Evolutionary conservation across 2,888 invertebrate genomes (phyloP), one percentile per base, ranked within the genome.

Genomic region (Osmoderma eremita): DNA sequence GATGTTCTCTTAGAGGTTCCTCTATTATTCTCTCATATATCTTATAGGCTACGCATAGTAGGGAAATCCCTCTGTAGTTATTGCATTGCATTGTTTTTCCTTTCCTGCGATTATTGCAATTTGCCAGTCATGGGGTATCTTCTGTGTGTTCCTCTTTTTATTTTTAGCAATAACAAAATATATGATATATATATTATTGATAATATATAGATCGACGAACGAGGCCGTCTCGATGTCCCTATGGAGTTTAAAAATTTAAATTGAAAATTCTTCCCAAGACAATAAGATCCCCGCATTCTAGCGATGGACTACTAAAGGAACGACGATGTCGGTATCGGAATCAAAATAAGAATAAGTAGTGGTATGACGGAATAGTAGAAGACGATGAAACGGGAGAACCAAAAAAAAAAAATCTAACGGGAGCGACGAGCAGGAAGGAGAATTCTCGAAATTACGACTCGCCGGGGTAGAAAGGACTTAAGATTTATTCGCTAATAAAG

Each of bases 401-500:
- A 39, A 51, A 64, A 51, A 61, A 62, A 65, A 65, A 54, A 61
- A 12, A 51, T 39, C 51, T 38, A 45, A 62, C 30, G 30, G 58
- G 13, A 22, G 58, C 13, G 18, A 30, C 30, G 30, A 30, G 10
- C 30, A 30, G 41, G 39, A 39, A 56, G 36, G 30, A 62, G 69
- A 67, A 53, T 53, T 53, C 63, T 49, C 65, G 63, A 70, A 70
- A 71, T 70, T 70, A 69, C 69, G 69, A 65, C 69, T 62, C 67
- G 58, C 58, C 24, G 15, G 49, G 69, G 69, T 67, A 71, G 68
- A 74, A 71, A 65, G 71, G 72, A 69, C 74, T 72, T 70, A 69
- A 75, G 78, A 78, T 78, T 78, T 78, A 77, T 79, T 76, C 73
- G 66, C 75, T 77, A 78, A 77, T 78, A 77, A 78, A 78, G 73